Evolutionary conservation across 2,888 invertebrate genomes (phyloP).

Genomic region (Xylota segnis): DNA sequence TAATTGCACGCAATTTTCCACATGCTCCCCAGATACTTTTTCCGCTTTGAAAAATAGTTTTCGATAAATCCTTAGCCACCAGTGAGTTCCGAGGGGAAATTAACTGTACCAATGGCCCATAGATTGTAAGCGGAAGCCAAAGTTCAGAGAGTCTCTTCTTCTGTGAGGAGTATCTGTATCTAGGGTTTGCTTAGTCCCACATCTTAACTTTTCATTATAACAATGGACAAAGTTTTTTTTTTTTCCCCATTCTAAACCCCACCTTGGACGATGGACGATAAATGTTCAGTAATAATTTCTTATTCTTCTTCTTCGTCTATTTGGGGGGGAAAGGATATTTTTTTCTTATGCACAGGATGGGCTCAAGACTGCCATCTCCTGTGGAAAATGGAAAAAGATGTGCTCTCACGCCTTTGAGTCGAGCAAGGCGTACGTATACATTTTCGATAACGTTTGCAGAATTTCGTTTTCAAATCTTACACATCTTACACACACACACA

Average conservation of each 20-base stretch:
- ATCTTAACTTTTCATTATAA: slow-evolving; percentile 52
- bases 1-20: slow-evolving; percentile 75
- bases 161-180: background rate
- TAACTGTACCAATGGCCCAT: slow-evolving; percentile 54
- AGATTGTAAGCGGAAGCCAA: slow-evolving; percentile 7
- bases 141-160: slow-evolving; percentile 5
- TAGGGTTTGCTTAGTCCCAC: slow-evolving; percentile 4
- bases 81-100: slow-evolving; percentile 57
- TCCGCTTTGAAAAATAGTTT: slow-evolving; percentile 70
- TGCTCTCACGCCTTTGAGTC: background rate
- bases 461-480: slow-evolving; percentile 16
- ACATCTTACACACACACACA: background rate
- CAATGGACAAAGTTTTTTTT: slow-evolving; percentile 48
- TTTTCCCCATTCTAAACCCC: background rate
- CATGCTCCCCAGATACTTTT: slow-evolving; percentile 62
- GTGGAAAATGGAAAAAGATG: background rate
- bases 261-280: slow-evolving; percentile 44
- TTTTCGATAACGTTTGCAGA: slow-evolving; percentile 18
- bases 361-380: slow-evolving; percentile 1
- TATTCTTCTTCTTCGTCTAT: slow-evolving; percentile 41
- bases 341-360: slow-evolving; percentile 7
- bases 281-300: slow-evolving; percentile 54
- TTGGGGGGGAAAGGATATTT: background rate
- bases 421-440: background rate
- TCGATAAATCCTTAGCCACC: slow-evolving; percentile 59